Evolutionary conservation across 1,140 invertebrate species (phyloP).

Genomic region (Trachymyrmex cornetzi): DNA sequence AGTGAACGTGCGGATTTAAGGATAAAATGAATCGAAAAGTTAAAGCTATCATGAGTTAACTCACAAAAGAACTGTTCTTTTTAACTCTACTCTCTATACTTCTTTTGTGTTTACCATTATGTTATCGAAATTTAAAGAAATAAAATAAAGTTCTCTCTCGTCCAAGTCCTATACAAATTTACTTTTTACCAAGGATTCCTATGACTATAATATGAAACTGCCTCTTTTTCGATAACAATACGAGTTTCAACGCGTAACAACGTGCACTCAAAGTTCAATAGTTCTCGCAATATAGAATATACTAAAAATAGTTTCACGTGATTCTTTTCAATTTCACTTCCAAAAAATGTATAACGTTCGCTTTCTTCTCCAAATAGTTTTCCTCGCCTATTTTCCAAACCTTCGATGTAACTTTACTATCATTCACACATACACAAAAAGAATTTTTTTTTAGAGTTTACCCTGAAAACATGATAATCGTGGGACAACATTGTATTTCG

Average conservation of each 20-base stretch:
- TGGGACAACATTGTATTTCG: too few relatives aligned
- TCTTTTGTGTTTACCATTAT: neutral
- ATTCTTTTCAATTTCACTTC: neutral
- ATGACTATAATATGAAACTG: neutral
- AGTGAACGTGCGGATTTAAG: neutral
- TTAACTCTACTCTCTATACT: neutral
- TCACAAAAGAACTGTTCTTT: neutral
- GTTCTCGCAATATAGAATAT: neutral
- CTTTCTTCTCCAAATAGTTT: neutral
- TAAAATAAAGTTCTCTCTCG: neutral
- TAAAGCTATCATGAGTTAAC: neutral
- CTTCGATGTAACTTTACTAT: neutral
- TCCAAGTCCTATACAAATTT: slow-evolving; percentile 4
- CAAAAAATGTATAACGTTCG: neutral
- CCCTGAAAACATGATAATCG: too few relatives aligned
- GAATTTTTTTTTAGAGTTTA: too few relatives aligned
- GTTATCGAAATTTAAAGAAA: neutral
- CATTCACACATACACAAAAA: neutral
- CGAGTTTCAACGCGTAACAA: slow-evolving; percentile 11
- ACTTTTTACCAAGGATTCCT: neutral
- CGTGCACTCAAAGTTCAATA: neutral
- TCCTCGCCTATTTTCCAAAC: neutral
- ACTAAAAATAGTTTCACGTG: slow-evolving; percentile 10
- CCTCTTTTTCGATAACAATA: slow-evolving; percentile 31
- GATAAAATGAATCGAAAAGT: neutral